phyloP scores from a whole-genome alignment of 2,797 vertebrate genomes.

The Gymnodraco acuticeps region DNA sequence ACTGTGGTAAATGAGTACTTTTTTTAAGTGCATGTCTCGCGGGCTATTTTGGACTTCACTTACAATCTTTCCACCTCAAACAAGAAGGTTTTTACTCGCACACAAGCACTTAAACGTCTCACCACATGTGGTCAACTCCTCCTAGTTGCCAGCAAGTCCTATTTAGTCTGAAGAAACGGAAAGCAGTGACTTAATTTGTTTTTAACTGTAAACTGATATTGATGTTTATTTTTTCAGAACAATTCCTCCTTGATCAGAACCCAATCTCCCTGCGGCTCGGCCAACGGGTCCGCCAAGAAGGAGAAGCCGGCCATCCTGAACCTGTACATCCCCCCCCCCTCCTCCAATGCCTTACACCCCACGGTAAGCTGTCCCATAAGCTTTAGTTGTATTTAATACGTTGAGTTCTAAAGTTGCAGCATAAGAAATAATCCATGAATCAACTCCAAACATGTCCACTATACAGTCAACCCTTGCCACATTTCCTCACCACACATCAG shows the following conservation, averaged over 20 bases:
- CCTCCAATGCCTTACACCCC: constrained; percentile 92
- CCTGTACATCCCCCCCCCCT: constrained; percentile 94
- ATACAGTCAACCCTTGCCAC: constrained; percentile 17
- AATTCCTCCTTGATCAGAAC: constrained; percentile 82
- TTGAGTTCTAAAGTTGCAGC: constrained; percentile 2
- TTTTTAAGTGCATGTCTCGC: constrained; percentile 63
- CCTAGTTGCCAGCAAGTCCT: constrained; percentile 47
- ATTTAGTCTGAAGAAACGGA: constrained; percentile 41
- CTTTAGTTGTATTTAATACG: neutral
- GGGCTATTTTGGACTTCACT: constrained; percentile 68
- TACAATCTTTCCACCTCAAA: constrained; percentile 74
- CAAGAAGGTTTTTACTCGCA: constrained; percentile 58
- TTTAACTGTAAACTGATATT: neutral
- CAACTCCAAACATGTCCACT: no score
- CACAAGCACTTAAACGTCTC: constrained; percentile 58
- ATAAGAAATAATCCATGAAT: constrained; percentile 9
- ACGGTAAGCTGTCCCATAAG: constrained; percentile 80
- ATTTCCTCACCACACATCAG: constrained; percentile 25
- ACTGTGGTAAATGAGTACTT: constrained; percentile 71
- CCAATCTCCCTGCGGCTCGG: constrained; percentile 87
- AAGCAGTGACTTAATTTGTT: constrained; percentile 18
- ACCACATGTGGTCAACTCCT: constrained; percentile 67
- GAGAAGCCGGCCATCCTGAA: constrained; percentile 95
- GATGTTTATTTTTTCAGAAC: constrained; percentile 80
- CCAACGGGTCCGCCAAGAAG: constrained; percentile 90